phyloP scores from a whole-genome alignment of 2,113 vertebrate genomes.

The Equus quagga region DNA sequence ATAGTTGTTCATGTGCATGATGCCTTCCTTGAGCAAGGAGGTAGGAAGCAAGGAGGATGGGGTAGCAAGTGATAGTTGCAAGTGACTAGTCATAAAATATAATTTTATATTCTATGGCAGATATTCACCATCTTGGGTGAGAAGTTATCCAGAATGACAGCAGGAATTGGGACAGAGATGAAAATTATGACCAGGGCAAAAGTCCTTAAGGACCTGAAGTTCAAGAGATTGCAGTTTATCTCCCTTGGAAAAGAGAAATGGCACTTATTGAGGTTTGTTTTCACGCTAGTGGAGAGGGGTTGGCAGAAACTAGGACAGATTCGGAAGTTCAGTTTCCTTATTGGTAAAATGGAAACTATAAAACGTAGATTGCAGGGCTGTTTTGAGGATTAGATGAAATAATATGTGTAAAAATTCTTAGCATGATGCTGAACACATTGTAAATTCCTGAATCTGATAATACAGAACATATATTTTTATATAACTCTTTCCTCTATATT shows the following conservation, averaged over 20 bases:
- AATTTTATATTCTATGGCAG: background rate
- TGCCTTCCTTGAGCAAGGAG: background rate
- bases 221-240: background rate
- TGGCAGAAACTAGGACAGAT: background rate
- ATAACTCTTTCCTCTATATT: background rate
- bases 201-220: background rate
- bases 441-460: background rate
- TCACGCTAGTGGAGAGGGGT: background rate
- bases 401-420: background rate
- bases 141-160: background rate
- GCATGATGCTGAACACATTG: background rate
- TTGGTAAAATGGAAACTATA: background rate
- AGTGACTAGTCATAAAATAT: background rate
- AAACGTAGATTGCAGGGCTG: background rate
- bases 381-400: background rate
- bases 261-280: background rate
- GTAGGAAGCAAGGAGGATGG: background rate
- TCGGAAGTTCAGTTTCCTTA: background rate
- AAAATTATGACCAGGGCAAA: background rate
- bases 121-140: background rate
- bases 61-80: background rate
- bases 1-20: background rate
- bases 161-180: background rate
- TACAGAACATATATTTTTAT: background rate
- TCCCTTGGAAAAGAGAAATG: background rate